Conservation (phyloP, 2,888 invertebrate species). For the Adelphocoris suturalis region DNA sequence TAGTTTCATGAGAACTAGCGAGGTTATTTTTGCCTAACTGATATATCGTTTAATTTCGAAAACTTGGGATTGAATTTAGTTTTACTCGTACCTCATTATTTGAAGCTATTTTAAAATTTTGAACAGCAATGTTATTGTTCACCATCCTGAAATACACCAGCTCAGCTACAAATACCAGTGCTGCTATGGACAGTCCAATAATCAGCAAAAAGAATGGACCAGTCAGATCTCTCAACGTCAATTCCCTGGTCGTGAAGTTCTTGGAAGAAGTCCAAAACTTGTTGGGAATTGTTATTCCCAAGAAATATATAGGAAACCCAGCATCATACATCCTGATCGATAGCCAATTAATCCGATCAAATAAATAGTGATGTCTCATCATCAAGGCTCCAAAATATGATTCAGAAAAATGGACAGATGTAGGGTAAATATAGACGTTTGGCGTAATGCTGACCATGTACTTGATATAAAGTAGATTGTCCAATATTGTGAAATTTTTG, state of each 20-base stretch:
- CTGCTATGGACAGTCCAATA: neutral
- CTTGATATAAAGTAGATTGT: conserved; percentile 48
- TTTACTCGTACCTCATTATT: too few species aligned
- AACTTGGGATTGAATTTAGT: too few species aligned
- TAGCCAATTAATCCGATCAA: conserved; percentile 47
- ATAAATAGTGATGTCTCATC: conserved; percentile 58
- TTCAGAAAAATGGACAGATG: neutral
- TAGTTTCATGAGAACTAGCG: too few species aligned
- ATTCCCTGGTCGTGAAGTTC: neutral
- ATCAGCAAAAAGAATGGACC: conserved; percentile 47
- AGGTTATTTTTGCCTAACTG: too few species aligned
- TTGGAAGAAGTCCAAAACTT: conserved; percentile 43
- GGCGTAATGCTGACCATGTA: conserved; percentile 10
- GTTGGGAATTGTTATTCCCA: conserved; percentile 32
- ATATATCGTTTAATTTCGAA: too few species aligned
- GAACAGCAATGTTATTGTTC: too few species aligned
- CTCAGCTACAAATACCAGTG: neutral
- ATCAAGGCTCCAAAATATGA: conserved; percentile 5
- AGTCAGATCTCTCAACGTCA: conserved; percentile 35
- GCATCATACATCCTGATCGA: conserved; percentile 60
- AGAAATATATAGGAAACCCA: conserved; percentile 59
- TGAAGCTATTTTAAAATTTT: too few species aligned
- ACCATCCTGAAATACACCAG: neutral
- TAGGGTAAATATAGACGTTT: conserved; percentile 44
- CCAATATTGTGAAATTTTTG: conserved; percentile 51